A percentile compares a stretch with the other conserved stretches of the same genome.
Conservation (phyloP, 2,888 invertebrate species). For the Leptinotarsa peninsularis region DNA sequence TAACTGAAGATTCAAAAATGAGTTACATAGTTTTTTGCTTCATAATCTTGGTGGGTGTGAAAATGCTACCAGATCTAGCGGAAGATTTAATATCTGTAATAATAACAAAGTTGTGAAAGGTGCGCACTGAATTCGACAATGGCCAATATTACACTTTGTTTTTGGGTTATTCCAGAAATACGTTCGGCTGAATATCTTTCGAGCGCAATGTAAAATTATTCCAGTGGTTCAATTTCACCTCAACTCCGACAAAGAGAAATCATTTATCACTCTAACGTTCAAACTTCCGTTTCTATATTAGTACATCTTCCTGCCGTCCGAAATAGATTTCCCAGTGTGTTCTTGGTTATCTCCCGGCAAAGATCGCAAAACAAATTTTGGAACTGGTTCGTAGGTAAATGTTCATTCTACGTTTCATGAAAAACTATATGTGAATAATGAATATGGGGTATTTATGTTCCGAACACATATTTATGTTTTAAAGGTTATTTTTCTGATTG, state of each 20-base stretch:
- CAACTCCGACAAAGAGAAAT: slow-evolving; percentile 12
- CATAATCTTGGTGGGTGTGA: too few species aligned
- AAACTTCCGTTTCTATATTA: slow-evolving; percentile 12
- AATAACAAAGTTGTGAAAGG: too few species aligned
- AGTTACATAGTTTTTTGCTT: too few species aligned
- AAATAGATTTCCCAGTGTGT: background rate
- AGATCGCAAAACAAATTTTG: background rate
- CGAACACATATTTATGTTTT: background rate
- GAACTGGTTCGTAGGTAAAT: background rate
- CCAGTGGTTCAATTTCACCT: background rate
- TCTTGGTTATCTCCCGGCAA: background rate
- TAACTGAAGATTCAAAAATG: too few species aligned
- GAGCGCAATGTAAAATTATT: background rate
- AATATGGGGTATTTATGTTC: background rate
- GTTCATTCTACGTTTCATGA: background rate
- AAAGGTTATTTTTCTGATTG: background rate
- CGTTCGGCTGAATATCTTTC: background rate
- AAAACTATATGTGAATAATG: too few species aligned
- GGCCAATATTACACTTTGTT: too few species aligned
- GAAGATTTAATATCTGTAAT: too few species aligned
- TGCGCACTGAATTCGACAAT: too few species aligned
- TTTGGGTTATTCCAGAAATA: background rate
- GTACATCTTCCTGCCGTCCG: background rate
- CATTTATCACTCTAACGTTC: slow-evolving; percentile 9
- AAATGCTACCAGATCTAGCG: too few species aligned